Evolutionary conservation across 2,797 vertebrate species (phyloP), one percentile per base, ranked within the genome.

Genomic region (Arrhamphus sclerolepis): DNA sequence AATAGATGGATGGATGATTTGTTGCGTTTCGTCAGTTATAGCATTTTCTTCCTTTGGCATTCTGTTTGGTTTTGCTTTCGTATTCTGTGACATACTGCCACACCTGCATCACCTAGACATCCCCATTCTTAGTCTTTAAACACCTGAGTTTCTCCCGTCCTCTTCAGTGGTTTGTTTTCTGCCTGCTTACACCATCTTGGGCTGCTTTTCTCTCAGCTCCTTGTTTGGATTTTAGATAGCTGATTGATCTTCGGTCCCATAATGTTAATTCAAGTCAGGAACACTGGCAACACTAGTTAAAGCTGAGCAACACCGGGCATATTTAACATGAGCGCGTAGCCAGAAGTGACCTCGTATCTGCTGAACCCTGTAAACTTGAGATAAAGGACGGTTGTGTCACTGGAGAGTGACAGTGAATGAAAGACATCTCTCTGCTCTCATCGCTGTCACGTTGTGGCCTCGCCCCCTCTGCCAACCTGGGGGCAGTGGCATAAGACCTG

Each of bases 401-500:
- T 21, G 39, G 18, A 56, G 41, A 31, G 34, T 50, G 80, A 72
- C 68, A 56, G 75, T 84, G 78, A 86, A 73, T 75, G 76, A 87
- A 77, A 71, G 47, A 66, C 78, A 69, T 62, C 71, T 44, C 67
- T 61, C 56, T 46, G 64, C 24, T 41, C 58, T 21, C 24, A 28
- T 56, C 55, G 43, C 66, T 67, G 83, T 87, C 87, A 84, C 69
- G 81, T 74, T 83, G 80, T 71, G 78, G 65, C 80, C 52, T 78
- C 78, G 29, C 82, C 85, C 81, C 77, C 49, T 38, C 46, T n/a
- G n/a, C 34, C 78, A 75, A 84, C 86, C 87, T 16, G 19, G 17
- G 83, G 88, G 86, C 78, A 70, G 83, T 48, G 79, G 81, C 86
- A 78, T 80, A 66, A 87, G 85, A 87, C 81, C 83, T 78, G 85